Evolutionary conservation across 53 echinoderm and acorn worm species (phyloP), one percentile per base, ranked within the genome.

Genomic region (Paracentrotus lividus): DNA sequence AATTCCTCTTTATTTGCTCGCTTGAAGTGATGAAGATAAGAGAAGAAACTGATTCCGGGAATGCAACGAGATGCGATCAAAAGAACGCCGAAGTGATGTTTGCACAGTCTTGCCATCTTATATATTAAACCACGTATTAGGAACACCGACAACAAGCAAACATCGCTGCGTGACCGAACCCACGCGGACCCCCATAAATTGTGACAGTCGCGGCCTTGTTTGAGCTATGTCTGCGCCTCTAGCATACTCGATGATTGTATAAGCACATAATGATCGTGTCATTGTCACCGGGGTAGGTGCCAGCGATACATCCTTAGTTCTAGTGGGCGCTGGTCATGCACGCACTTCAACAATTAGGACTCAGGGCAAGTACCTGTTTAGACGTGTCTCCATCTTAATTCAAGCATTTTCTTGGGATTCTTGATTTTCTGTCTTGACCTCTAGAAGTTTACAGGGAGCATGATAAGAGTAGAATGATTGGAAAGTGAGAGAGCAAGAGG

Each of bases 241-340:
- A 34, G 64, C 89, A 89, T 44, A 58, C 89, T 88, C n/a, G n/a
- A n/a, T 88, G 88, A 56, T 56, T 57, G 32, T 44, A 66, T 61
- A 59, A 60, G 89, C 89, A 89, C 64, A 89, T 89, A 88, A 59
- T 89, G 89, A 87, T 57, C 34, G 89, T 89, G 89, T 60, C 89
- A 57, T 55, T 61, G 89, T 89, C 64, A 64, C 65, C 45, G 36
- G 64, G 43, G 27, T 26, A 89, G 89, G 89, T 64, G 54, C 54
- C 57, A 23, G 38, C 58, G 85, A 23, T 57, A 88, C 40, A 72
- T 40, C 72, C 72, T 72, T 40, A 21, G 40, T 72, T 72, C 72
- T 31, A 85, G 85, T 44, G 51, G 18, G 85, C 47, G 27, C 49
- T 49, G 85, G 85, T 52, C 85, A 85, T 85, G 85, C 85, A 85